These are phyloP conservation scores for Dolichomitus sp. DNA, from an alignment of 2,888 invertebrate genomes.

Conservation along the genomic window DNA sequence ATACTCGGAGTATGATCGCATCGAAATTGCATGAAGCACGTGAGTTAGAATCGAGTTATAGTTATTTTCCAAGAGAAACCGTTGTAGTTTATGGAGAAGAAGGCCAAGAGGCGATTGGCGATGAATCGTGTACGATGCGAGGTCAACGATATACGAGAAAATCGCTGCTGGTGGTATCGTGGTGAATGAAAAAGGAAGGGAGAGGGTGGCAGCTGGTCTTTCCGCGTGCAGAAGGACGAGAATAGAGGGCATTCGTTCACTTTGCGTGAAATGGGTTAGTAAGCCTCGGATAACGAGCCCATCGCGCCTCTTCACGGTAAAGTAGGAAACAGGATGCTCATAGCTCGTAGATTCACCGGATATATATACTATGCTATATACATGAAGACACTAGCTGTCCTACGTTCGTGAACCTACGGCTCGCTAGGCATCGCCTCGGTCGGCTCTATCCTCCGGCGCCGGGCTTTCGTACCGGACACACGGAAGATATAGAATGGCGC, in stretches of 20 bases:
- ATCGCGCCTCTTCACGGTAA: slow-evolving; percentile 55
- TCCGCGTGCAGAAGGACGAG: slow-evolving; percentile 13
- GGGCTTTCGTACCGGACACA: slow-evolving; percentile 57
- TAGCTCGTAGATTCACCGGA: slow-evolving; percentile 52
- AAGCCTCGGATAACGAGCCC: slow-evolving; percentile 68
- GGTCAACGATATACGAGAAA: slow-evolving; percentile 13
- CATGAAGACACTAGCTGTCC: slow-evolving; percentile 12
- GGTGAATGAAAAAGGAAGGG: slow-evolving; percentile 11
- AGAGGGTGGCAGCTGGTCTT: slow-evolving; percentile 11
- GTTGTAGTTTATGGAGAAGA: slow-evolving; percentile 17
- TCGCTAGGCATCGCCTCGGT: slow-evolving; percentile 36
- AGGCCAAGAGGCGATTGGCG: slow-evolving; percentile 43
- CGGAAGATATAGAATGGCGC: slow-evolving; percentile 54
- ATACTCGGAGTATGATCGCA: neutral
- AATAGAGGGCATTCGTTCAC: slow-evolving; percentile 49
- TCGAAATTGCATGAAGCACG: slow-evolving; percentile 45
- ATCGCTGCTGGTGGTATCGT: slow-evolving; percentile 18
- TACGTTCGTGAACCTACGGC: neutral
- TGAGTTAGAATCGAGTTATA: slow-evolving; percentile 35
- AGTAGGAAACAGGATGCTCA: slow-evolving; percentile 41
- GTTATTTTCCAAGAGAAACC: slow-evolving; percentile 37
- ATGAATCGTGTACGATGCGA: slow-evolving; percentile 37
- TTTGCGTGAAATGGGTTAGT: slow-evolving; percentile 70
- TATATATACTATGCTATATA: slow-evolving; percentile 7
- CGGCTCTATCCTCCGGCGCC: slow-evolving; percentile 37